phyloP scores from a whole-genome alignment of 2,113 vertebrate species.

The Tetrao urogallus region DNA sequence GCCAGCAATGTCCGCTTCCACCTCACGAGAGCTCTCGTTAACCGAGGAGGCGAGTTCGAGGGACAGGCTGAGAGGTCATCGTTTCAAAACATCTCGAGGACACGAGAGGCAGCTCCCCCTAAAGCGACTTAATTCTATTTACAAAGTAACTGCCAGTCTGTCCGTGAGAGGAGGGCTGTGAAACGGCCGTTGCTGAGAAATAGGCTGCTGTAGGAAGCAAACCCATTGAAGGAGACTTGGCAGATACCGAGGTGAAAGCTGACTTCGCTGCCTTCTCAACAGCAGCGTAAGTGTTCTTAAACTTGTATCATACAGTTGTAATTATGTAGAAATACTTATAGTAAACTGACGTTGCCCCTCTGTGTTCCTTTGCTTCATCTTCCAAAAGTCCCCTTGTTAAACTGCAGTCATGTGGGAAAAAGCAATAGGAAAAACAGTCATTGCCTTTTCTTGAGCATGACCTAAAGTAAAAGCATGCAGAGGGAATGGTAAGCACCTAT shows the following conservation, averaged over 20 bases:
- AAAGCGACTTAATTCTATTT: neutral
- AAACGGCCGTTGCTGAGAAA: neutral
- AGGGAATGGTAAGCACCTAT: neutral
- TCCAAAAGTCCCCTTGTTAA: neutral
- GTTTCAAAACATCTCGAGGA: neutral
- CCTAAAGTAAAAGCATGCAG: neutral
- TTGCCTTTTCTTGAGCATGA: neutral
- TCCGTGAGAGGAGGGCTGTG: neutral
- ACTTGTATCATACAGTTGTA: neutral
- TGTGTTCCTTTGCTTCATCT: neutral
- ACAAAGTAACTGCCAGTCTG: fast-evolving
- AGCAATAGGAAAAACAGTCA: fast-evolving
- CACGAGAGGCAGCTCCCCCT: neutral
- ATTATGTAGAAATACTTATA: neutral
- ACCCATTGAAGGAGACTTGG: neutral
- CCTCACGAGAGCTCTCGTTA: neutral
- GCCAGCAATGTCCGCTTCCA: neutral
- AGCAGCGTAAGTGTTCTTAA: neutral
- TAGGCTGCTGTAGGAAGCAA: neutral
- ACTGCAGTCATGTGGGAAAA: neutral
- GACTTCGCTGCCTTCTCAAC: neutral
- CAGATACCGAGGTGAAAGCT: neutral
- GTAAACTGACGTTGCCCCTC: neutral
- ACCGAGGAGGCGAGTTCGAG: neutral
- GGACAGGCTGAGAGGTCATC: fast-evolving